Evolutionary conservation across 2,888 invertebrate species (phyloP), one percentile per base, ranked within the genome.

Genomic region (Noctua janthe): DNA sequence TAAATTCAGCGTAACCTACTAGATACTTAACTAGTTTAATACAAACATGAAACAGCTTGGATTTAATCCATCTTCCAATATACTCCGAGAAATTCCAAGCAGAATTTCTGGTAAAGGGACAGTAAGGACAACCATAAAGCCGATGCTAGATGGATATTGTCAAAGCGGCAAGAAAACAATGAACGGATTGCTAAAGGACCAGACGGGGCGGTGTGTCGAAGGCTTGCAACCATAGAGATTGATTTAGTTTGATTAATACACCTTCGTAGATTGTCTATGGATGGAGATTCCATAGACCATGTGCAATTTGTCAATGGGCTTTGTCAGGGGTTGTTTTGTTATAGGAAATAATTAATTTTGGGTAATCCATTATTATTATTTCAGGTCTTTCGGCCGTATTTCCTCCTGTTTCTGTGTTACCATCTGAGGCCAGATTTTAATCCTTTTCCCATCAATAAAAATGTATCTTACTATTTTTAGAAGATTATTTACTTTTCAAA

Each of bases 131-230:
- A 39, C 69, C 73, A 54, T 71, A 54, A 70, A 69, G 59, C 66
- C 20, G 62, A 75, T 74, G n/a, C 59, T 54, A 69, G n/a, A 71
- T 49, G 67, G 78, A 81, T 71, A 80, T 72, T 81, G 72, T 73
- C 85, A 74, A 76, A 84, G 76, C 66, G 29, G 51, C 43, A 67
- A 71, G 74, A 73, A 81, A 80, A 80, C 82, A 87, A 87, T 87
- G 71, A 79, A 73, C 74, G 47, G 74, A 74, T 75, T 82, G 67
- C 72, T 75, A 75, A 73, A 76, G 83, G 77, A 74, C 47, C 49
- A 54, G 71, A 71, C 7, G n/a, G 51, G 70, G 64, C 11, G 39
- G 29, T 56, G 54, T 71, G 71, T 69, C 49, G 15, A 47, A 76
- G 43, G 67, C 54, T 74, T 72, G 66, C 67, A 51, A 23, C 78